Conservation (phyloP, 2,113 vertebrate genomes). For the Rynchops niger region DNA sequence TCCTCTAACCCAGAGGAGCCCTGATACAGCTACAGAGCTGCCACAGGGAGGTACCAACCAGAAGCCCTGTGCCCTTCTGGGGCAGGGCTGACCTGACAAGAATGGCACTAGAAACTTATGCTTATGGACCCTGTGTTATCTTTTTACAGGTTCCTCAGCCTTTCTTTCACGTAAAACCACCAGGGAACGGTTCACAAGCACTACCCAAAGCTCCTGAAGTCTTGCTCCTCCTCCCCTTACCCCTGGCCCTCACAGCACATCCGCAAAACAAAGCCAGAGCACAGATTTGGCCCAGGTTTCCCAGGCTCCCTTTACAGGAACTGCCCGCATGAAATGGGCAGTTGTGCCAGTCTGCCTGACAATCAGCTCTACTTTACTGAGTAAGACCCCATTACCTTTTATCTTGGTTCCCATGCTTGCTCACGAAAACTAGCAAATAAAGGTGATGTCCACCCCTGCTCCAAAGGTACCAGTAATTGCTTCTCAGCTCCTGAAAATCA, state of each 20-base stretch:
- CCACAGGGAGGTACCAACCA: too few species aligned
- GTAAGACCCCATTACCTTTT: background rate
- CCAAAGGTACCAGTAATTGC: background rate
- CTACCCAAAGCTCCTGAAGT: background rate
- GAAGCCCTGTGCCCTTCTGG: background rate
- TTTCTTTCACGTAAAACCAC: background rate
- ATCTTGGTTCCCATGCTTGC: background rate
- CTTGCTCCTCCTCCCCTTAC: background rate
- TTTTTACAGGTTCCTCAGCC: background rate
- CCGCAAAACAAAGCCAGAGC: background rate
- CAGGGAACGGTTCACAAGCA: background rate
- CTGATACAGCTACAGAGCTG: background rate
- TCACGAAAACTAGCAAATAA: background rate
- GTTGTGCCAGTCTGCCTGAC: background rate
- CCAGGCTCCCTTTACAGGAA: background rate
- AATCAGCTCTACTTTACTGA: background rate
- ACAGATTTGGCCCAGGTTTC: background rate
- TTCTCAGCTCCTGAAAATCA: background rate
- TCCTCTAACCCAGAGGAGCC: background rate
- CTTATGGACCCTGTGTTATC: background rate
- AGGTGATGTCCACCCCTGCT: background rate
- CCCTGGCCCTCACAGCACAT: background rate
- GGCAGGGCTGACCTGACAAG: background rate
- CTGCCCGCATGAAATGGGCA: accelerated
- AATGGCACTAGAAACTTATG: background rate